phyloP scores from a whole-genome alignment of 1,140 invertebrate genomes.

The Drosophila navojoa region DNA sequence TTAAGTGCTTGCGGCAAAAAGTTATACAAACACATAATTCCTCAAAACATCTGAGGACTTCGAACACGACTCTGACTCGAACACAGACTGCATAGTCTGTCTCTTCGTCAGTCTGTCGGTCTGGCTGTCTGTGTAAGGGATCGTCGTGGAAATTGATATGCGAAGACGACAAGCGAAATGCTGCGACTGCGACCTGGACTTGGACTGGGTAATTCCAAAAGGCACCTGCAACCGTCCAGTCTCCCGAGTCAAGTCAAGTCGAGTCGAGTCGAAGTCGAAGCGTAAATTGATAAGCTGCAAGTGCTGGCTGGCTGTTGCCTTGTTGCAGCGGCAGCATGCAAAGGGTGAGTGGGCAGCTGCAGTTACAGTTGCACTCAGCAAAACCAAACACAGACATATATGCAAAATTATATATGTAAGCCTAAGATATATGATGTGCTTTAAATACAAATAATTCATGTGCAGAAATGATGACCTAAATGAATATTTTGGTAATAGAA shows the following conservation, averaged over 20 bases:
- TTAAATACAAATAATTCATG: no score
- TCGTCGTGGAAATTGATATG: conserved; percentile 67
- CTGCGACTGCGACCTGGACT: conserved; percentile 3
- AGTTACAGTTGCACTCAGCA: conserved; percentile 3
- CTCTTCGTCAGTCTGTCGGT: background rate
- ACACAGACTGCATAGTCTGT: background rate
- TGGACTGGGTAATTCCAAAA: conserved; percentile 36
- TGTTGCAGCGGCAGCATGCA: conserved; percentile 3
- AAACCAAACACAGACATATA: background rate
- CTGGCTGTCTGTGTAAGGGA: conserved; percentile 7
- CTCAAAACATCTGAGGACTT: conserved; percentile 33
- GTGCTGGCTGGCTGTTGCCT: background rate
- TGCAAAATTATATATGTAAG: no score
- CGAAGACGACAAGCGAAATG: conserved; percentile 36
- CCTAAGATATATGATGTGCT: no score
- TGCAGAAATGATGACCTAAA: no score
- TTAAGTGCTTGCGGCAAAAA: conserved; percentile 56
- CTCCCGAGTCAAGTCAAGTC: conserved; percentile 11
- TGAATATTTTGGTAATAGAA: background rate
- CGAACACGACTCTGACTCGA: conserved; percentile 12
- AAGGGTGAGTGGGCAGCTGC: conserved; percentile 1
- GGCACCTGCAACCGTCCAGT: conserved; percentile 46
- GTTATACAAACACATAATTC: conserved; percentile 68
- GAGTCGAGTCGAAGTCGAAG: conserved; percentile 28
- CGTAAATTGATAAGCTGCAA: conserved; percentile 78